A percentile compares a stretch with the other conserved stretches of the same genome.
phyloP scores from a whole-genome alignment of 2,113 vertebrate species.

The Sinocyclocheilus rhinocerous region DNA sequence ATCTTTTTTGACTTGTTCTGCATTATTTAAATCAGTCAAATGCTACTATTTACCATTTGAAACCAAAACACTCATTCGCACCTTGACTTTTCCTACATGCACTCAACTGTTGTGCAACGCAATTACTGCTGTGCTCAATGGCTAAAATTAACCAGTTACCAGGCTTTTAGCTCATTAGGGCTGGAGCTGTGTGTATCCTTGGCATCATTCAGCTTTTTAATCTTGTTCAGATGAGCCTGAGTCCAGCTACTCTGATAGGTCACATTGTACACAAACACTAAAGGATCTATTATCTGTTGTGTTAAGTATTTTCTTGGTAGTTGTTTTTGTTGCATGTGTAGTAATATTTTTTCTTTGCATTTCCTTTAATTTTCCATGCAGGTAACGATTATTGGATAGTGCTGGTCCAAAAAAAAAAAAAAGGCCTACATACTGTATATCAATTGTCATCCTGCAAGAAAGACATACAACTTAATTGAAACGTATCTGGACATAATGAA shows the following conservation, averaged over 20 bases:
- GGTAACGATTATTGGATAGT: not conserved
- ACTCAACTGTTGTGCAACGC: conserved; percentile 65
- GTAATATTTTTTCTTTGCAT: not conserved
- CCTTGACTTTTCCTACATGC: conserved; percentile 71
- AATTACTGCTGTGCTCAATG: conserved; percentile 66
- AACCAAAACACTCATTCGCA: conserved; percentile 56
- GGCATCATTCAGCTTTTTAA: conserved; percentile 48
- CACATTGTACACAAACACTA: not conserved
- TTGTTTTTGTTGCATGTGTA: not conserved
- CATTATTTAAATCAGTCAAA: not conserved
- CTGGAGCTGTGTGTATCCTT: conserved; percentile 65
- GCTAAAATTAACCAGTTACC: conserved; percentile 74
- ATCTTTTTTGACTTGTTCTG: not conserved
- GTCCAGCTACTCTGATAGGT: conserved; percentile 25
- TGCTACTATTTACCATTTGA: not conserved
- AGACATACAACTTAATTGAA: not conserved
- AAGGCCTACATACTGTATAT: not conserved
- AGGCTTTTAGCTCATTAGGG: conserved; percentile 72
- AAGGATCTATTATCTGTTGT: not conserved
- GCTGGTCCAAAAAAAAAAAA: not conserved
- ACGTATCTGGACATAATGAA: not conserved
- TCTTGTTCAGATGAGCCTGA: conserved; percentile 46
- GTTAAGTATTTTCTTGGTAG: not conserved
- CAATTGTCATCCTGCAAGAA: not conserved
- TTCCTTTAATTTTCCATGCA: not conserved